phyloP scores from a whole-genome alignment of 2,888 invertebrate species.

The Dione juno region DNA sequence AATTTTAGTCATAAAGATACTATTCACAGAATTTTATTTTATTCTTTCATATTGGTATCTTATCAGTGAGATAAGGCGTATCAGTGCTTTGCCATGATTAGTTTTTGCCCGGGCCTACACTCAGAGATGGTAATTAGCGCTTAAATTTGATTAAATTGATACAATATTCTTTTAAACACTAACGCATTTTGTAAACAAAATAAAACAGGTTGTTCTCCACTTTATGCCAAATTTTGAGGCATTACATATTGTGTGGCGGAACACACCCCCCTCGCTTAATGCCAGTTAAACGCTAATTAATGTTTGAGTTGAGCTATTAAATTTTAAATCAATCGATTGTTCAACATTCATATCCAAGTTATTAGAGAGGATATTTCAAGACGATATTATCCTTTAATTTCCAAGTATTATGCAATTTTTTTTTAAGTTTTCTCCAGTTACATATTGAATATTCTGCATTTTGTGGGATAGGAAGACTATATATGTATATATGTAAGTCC shows the following conservation, averaged over 20 bases:
- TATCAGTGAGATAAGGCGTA: slow-evolving; percentile 11
- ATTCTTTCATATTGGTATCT: slow-evolving; percentile 9
- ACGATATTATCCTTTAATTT: neutral
- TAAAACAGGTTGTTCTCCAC: too few relatives aligned
- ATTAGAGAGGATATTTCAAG: neutral
- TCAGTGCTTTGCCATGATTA: slow-evolving; percentile 1
- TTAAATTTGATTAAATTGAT: neutral
- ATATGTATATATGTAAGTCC: too few relatives aligned
- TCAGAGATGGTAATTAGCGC: neutral
- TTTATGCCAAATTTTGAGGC: neutral
- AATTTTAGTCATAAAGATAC: neutral
- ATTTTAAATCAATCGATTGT: neutral
- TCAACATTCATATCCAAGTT: too few relatives aligned
- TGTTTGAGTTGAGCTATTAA: neutral
- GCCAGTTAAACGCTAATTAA: neutral
- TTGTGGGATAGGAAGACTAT: too few relatives aligned
- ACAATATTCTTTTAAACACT: too few relatives aligned
- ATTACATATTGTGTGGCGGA: neutral
- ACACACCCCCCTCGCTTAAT: neutral
- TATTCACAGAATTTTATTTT: neutral
- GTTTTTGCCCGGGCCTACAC: neutral
- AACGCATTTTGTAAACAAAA: too few relatives aligned
- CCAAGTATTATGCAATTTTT: too few relatives aligned
- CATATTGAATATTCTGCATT: too few relatives aligned
- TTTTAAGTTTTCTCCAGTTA: too few relatives aligned